phyloP scores from a whole-genome alignment of 64 coral and sea anemone genomes.

The Pocillopora damicornis region DNA sequence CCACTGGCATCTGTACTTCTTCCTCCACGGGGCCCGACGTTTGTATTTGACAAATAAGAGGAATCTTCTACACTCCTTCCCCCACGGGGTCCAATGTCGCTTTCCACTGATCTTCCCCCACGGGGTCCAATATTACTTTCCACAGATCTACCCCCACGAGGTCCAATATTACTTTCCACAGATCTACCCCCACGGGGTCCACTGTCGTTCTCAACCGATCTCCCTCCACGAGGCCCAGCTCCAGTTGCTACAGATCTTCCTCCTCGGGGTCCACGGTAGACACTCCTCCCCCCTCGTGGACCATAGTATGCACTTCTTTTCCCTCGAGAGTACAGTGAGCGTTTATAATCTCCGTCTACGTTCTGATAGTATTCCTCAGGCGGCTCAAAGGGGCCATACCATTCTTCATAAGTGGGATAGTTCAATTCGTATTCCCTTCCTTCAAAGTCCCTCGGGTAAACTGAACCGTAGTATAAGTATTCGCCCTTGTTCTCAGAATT shows the following conservation, averaged over 20 bases:
- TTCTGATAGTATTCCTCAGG: conserved; percentile 19
- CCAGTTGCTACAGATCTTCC: conserved; percentile 14
- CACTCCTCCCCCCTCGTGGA: conserved; percentile 6
- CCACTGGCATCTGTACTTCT: neutral
- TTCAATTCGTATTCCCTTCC: conserved; percentile 1
- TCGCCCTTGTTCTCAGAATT: neutral
- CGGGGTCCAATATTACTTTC: conserved; percentile 23
- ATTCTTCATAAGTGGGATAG: conserved; percentile 23
- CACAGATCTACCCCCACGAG: conserved; percentile 40
- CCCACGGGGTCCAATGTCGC: conserved; percentile 44
- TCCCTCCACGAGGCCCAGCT: conserved; percentile 44
- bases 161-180: neutral
- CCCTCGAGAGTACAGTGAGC: conserved; percentile 22
- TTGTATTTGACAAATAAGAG: neutral
- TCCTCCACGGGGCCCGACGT: conserved; percentile 22
- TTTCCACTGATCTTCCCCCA: conserved; percentile 28
- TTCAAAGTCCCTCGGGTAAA: conserved; percentile 25
- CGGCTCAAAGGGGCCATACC: conserved; percentile 26
- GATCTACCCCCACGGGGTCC: conserved; percentile 56
- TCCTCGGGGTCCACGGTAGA: conserved; percentile 50
- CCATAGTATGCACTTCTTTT: neutral
- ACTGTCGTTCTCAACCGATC: conserved; percentile 1
- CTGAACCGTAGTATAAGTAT: conserved; percentile 27
- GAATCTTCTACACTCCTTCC: neutral
- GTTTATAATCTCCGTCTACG: conserved; percentile 5